Evolutionary conservation across 2,888 invertebrate species (phyloP).

Genomic region (Lypha dubia): DNA sequence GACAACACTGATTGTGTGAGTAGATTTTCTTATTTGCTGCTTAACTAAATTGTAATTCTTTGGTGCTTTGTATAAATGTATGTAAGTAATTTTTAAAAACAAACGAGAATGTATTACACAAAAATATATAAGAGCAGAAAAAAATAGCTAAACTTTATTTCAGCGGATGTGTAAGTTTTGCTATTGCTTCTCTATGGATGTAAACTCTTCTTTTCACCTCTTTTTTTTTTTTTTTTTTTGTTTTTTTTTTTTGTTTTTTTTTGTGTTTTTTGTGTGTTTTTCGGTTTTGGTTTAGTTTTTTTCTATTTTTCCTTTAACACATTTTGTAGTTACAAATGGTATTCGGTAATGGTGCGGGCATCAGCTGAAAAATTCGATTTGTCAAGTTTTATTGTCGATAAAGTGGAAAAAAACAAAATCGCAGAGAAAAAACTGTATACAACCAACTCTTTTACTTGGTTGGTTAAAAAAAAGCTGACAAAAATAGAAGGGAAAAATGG

Average conservation of each 20-base stretch:
- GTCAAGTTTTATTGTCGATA: constrained; percentile 73
- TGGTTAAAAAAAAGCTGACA: not conserved
- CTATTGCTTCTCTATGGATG: constrained; percentile 1
- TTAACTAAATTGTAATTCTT: constrained; percentile 67
- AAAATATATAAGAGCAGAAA: constrained; percentile 4
- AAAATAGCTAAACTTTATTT: constrained; percentile 12
- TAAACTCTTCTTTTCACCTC: constrained; percentile 1
- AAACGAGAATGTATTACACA: constrained; percentile 41
- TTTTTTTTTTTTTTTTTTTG: constrained; percentile 23
- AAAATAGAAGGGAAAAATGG: too few species aligned
- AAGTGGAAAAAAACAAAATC: constrained; percentile 31
- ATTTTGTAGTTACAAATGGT: constrained; percentile 64
- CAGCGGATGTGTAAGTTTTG: constrained; percentile 50
- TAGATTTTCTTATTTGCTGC: constrained; percentile 67
- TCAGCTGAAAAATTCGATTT: constrained; percentile 72
- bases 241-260: constrained; percentile 2
- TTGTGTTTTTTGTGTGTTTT: too few species aligned
- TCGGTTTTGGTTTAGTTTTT: constrained; percentile 14
- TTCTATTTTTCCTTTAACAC: not conserved
- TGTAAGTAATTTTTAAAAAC: constrained; percentile 48
- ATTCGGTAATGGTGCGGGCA: constrained; percentile 64
- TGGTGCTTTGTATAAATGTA: constrained; percentile 48
- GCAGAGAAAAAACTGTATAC: not conserved
- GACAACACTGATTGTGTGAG: constrained; percentile 27
- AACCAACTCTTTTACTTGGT: not conserved